These are phyloP conservation scores for Drosophila kokeensis DNA, from an alignment of 2,888 invertebrate genomes.

Conservation along the genomic window DNA sequence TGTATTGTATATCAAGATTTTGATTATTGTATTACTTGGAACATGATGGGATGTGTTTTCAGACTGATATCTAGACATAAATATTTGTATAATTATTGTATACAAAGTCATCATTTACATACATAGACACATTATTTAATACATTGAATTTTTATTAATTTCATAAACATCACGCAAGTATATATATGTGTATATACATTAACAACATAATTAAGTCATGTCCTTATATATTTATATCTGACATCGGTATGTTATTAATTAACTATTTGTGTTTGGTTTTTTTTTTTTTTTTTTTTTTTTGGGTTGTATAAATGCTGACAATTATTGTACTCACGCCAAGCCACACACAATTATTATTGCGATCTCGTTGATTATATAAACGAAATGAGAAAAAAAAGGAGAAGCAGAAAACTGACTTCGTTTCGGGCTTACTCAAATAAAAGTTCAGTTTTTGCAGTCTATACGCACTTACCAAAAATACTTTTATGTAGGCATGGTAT, in stretches of 20 bases:
- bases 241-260: slow-evolving; percentile 38
- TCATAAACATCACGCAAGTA: slow-evolving; percentile 63
- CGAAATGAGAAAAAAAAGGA: not conserved
- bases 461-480: slow-evolving; percentile 35
- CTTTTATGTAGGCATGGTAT: slow-evolving; percentile 16
- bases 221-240: slow-evolving; percentile 16
- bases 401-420: slow-evolving; percentile 9
- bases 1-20: slow-evolving; percentile 11
- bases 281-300: slow-evolving; percentile 3
- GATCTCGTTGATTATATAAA: slow-evolving; percentile 30
- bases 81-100: not conserved
- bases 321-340: slow-evolving; percentile 57
- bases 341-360: slow-evolving; percentile 23
- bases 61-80: not conserved
- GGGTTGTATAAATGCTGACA: slow-evolving; percentile 63
- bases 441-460: slow-evolving; percentile 39
- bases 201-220: slow-evolving; percentile 41
- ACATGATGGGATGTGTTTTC: not conserved
- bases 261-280: slow-evolving; percentile 41
- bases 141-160: slow-evolving; percentile 55
- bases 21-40: not conserved
- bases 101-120: not conserved
- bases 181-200: slow-evolving; percentile 39
- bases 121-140: not conserved
- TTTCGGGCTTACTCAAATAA: slow-evolving; percentile 9